Evolutionary conservation across 2,888 invertebrate species (phyloP).

Genomic region (Bursaphelenchus okinawaensis): DNA sequence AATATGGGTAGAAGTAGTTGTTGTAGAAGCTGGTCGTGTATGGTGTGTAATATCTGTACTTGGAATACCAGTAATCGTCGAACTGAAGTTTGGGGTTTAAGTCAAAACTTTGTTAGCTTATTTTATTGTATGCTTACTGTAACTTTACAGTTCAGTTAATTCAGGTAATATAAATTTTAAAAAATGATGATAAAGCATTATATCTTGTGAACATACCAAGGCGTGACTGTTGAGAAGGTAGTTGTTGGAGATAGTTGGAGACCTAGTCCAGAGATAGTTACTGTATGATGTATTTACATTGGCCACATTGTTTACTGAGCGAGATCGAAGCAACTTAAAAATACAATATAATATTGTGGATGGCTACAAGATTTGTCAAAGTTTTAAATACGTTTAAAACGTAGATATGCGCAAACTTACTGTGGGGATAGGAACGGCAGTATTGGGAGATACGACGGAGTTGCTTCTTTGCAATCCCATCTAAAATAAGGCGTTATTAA

Average conservation of each 20-base stretch:
- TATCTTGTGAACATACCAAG: conserved; percentile 16
- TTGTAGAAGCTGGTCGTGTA: neutral
- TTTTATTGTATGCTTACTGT: too few species aligned
- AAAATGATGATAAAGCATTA: too few species aligned
- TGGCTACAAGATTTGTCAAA: too few species aligned
- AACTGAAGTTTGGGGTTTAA: conserved; percentile 7
- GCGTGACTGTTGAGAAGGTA: neutral
- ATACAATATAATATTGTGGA: too few species aligned
- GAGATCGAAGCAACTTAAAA: neutral
- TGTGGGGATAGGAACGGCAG: neutral
- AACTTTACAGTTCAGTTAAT: too few species aligned
- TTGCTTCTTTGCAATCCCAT: neutral
- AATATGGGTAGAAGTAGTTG: neutral
- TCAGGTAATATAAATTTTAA: too few species aligned
- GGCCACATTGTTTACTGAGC: neutral
- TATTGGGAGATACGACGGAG: neutral
- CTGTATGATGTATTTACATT: too few species aligned
- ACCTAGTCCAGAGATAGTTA: neutral
- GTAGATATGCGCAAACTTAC: too few species aligned
- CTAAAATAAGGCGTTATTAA: too few species aligned
- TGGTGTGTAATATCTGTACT: neutral
- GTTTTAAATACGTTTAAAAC: too few species aligned
- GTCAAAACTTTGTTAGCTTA: neutral
- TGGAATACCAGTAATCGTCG: conserved; percentile 13
- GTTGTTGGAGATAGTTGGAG: neutral